Base-by-base conservation (phyloP, 2,113 vertebrate species). In the Tachysurus vachellii region DNA sequence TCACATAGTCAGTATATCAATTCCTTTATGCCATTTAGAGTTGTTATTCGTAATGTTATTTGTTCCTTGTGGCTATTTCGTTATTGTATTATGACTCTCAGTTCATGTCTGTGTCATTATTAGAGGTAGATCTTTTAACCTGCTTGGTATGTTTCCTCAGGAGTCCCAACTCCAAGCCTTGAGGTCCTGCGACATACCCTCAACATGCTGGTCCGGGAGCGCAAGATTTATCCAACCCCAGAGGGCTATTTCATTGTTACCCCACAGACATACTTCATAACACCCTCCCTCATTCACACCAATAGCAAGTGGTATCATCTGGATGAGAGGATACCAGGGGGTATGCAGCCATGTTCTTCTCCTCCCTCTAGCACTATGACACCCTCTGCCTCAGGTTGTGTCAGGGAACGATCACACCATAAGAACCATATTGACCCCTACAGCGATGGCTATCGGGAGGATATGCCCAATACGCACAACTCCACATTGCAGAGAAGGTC, bases 271-370 rank as follows among this genome's bases (percentile, higher is more conserved):
- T 99, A 99, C 90, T 99, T 99, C 90, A 99, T 99, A 89, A 99
- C 98, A 4, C 98, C 98, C 44, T 99, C 98, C 88, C 96, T 99
- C 91, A 97, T 99, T 94, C 96, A 98, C 94, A 99, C 97, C 94
- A 98, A 97, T 93, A 98, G 97, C 90, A 99, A 99, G 94, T 99
- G 98, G 98, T 99, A 99, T 94, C 98, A 99, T 93, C 93, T 99
- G 94, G 98, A 99, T 0, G 98, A 99, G 94, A 95, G 97, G 94
- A 94, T 98, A 88, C 94, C 96, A 86, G 98, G 98, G 82, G 93
- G 97, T 88, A 96, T 97, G 94, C 97, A 92, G 64, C 97, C 97
- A 92, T 99, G 98, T 94, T 97, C 97, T 93, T 98, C 98, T 86
- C 97, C 98, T 0, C 97, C 97, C 83, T 97, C 97, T 23, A 97